Evolutionary conservation across 2,888 invertebrate species (phyloP), one percentile per base, ranked within the genome.

Genomic region (Mesorhabditis spiculigera): DNA sequence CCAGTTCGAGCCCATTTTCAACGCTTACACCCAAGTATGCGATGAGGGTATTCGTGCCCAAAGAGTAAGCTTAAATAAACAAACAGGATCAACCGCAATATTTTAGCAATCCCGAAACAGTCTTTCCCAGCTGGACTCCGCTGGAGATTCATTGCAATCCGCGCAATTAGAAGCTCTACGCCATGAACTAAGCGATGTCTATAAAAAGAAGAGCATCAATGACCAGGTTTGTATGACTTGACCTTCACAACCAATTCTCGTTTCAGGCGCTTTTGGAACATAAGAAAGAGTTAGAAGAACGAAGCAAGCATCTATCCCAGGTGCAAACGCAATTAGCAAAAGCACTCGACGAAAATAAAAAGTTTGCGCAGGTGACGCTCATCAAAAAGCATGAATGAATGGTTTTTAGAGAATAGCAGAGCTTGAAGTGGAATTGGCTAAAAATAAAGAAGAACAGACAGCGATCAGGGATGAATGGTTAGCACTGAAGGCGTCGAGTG

Each of bases 201-300:
- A 80, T 72, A 75, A 74, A 62, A 66, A 71, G 66, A 81, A 82
- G 65, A 75, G 73, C 64, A 71, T 75, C 45, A 85, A 85, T 68
- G 84, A 83, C 66, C 80, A 82, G 74, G 75, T 28, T 28, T 28
- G 28, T 28, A 28, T 28, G 28, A 28, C 28, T 28, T 28, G 28
- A 50, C 10, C 8, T 50, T 50, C 58, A 13, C n/a, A 10, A 50
- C 58, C n/a, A 50, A 50, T 13, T 13, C 58, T n/a, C 58, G n/a
- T 50, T 50, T 28, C n/a, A 50, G 58, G 58, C 58, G 10, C 58
- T 50, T 13, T n/a, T 50, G 2, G 58, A 50, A 13, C 58, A 50
- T 50, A 50, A 50, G 58, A 50, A 50, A 50, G 58, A 50, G n/a
- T 50, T 50, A n/a, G 58, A 50, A 50, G 58, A 50, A n/a, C n/a